Conservation (phyloP, 2,888 invertebrate species). For the Ernsta delagoae region DNA sequence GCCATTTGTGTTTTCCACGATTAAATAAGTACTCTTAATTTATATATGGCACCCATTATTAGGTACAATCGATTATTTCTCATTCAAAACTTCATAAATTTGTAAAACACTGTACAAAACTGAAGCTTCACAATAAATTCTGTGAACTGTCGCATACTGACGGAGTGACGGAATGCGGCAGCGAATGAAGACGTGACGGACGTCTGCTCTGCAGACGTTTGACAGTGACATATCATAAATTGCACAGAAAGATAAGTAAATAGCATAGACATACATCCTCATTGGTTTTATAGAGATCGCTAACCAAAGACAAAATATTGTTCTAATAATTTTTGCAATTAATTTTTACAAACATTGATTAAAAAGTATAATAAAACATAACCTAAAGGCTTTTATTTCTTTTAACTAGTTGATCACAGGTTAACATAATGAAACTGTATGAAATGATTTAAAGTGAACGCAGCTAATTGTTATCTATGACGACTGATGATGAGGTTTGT, state of each 20-base stretch:
- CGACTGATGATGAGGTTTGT: conserved; percentile 28
- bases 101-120: conserved; percentile 65
- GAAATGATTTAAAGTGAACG: conserved; percentile 26
- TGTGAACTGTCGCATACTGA: conserved; percentile 46
- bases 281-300: neutral
- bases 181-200: no score
- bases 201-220: no score
- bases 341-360: no score
- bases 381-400: no score
- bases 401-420: no score
- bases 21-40: conserved; percentile 71
- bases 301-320: neutral
- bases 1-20: conserved; percentile 77
- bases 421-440: no score
- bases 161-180: conserved; percentile 36
- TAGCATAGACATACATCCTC: no score
- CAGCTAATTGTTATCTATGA: conserved; percentile 13
- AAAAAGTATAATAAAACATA: no score
- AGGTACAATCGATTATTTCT: conserved; percentile 64
- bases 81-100: conserved; percentile 73
- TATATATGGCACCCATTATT: conserved; percentile 79
- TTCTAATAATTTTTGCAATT: neutral
- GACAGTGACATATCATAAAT: neutral
- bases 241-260: conserved; percentile 8
- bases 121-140: conserved; percentile 52